Evolutionary conservation across 2,113 vertebrate species (phyloP).

Genomic region (Alexandromys fortis): DNA sequence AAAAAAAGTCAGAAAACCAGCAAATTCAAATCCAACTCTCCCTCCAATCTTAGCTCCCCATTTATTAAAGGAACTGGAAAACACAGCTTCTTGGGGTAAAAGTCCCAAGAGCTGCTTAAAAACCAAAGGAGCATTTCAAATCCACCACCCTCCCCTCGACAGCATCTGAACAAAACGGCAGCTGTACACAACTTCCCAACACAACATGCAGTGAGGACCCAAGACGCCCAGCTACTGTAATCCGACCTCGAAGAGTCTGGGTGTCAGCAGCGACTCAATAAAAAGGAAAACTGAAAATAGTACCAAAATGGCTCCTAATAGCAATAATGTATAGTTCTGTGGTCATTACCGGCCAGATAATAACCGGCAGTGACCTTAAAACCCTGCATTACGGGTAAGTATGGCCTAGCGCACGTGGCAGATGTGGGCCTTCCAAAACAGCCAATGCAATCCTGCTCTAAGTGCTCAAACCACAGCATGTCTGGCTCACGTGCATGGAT

Average conservation of each 20-base stretch:
- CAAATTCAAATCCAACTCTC: conserved; percentile 16
- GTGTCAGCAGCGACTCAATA: conserved; percentile 75
- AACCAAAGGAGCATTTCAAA: conserved; percentile 53
- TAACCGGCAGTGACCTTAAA: conserved; percentile 81
- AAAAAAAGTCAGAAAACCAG: conserved; percentile 41
- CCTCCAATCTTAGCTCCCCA: conserved; percentile 35
- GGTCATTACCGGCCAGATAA: conserved; percentile 82
- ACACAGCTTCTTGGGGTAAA: background rate
- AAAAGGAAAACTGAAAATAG: conserved; percentile 79
- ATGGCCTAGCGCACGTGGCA: conserved; percentile 73
- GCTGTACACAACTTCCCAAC: background rate
- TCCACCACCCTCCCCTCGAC: conserved; percentile 45
- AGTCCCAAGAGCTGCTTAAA: conserved; percentile 42
- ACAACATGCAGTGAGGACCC: conserved; percentile 37
- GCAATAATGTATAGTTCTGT: conserved; percentile 77
- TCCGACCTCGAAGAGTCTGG: conserved; percentile 30
- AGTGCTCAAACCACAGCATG: conserved; percentile 65
- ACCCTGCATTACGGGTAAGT: conserved; percentile 77
- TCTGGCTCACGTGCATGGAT: conserved; percentile 41
- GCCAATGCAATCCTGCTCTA: conserved; percentile 57
- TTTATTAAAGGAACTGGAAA: conserved; percentile 33
- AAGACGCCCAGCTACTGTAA: conserved; percentile 68
- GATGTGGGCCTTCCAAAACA: conserved; percentile 72
- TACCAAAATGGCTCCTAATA: conserved; percentile 72
- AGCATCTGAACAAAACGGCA: conserved; percentile 34